Evolutionary conservation across 1,140 invertebrate genomes (phyloP), one percentile per base, ranked within the genome.

Genomic region (Polypedilum pembai): DNA sequence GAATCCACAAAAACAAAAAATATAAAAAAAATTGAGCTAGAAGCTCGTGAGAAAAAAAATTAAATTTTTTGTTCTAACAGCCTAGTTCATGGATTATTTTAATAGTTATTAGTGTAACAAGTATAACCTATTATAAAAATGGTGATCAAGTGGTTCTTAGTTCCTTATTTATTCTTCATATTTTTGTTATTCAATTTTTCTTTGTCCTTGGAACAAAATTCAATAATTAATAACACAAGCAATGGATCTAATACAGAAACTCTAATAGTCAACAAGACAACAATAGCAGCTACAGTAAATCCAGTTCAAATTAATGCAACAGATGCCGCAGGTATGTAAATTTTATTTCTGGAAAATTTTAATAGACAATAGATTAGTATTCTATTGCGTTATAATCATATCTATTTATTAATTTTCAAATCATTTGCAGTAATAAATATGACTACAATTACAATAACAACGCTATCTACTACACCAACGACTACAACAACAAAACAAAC

Each of bases 181-280:
- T 15, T 56, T 56, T 56, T n/a, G 15, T 56, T n/a, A 56, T 33
- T 33, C 24, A 56, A 56, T 56, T 4, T 56, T 56, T 12, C 45
- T 4, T 56, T 56, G n/a, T 56, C 45, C 45, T 56, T 56, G 45
- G 45, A 56, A 56, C 12, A 56, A 56, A 56, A 56, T 56, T 56
- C 45, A 56, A n/a, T 56, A 56, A 56, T 12, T 56, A 12, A 15
- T 56, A 56, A 56, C 12, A 56, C 12, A 56, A 56, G 45, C n/a
- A 56, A n/a, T 56, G n/a, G n/a, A 1, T 56, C 45, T 56, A 56
- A 56, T 56, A n/a, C n/a, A 56, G 45, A 56, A 4, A 1, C 45
- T 1, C 12, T n/a, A n/a, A 15, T 4, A n/a, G 45, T 12, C 10
- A 56, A 12, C 15, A 56, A 15, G 12, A 4, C 45, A 15, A 56